Evolutionary conservation across 2,797 vertebrate genomes (phyloP).

Genomic region (Ficedula albicollis): DNA sequence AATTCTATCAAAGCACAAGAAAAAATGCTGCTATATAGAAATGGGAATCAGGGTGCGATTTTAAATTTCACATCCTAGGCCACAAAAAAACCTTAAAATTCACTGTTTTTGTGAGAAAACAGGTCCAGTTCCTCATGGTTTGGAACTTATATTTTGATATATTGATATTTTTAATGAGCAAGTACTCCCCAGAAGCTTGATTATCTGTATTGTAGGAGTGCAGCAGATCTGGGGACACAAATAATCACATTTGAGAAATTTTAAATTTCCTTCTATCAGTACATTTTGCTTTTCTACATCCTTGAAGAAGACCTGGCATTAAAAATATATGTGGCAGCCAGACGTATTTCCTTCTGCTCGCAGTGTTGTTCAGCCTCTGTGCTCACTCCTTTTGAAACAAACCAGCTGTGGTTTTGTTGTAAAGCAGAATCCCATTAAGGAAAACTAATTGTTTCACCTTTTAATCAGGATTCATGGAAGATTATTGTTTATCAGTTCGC

Average conservation of each 20-base stretch:
- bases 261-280: background rate
- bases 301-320: background rate
- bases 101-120: background rate
- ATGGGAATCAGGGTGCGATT: background rate
- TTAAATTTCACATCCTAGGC: background rate
- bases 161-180: background rate
- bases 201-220: background rate
- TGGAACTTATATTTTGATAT: background rate
- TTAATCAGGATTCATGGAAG: constrained; percentile 4
- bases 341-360: background rate
- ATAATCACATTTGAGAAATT: background rate
- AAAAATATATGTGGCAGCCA: background rate
- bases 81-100: background rate
- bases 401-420: constrained; percentile 1
- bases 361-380: background rate
- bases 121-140: background rate
- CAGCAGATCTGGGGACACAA: background rate
- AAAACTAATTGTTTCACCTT: constrained; percentile 49
- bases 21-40: background rate
- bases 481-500: constrained; percentile 11
- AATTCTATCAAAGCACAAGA: background rate
- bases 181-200: background rate
- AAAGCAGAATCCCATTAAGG: constrained; percentile 15
- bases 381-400: background rate
- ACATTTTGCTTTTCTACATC: background rate